Conservation (phyloP, 1,140 invertebrate genomes). For the Lepidurus arcticus region DNA sequence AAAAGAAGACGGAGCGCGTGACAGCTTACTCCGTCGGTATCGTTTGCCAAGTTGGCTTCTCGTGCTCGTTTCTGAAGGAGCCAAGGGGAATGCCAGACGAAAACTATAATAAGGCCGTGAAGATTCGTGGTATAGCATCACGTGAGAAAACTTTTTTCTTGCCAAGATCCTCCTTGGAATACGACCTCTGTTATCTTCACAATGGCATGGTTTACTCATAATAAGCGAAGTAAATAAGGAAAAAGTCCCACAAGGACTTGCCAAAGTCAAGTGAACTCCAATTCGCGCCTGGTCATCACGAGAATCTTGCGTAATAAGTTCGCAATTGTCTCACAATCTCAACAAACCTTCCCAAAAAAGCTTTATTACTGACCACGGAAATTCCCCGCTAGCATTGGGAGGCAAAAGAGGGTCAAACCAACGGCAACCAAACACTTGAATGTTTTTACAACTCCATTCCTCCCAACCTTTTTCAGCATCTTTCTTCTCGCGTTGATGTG, state of each 20-base stretch:
- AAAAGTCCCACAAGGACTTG: neutral
- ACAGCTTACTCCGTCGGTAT: neutral
- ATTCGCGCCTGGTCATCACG: neutral
- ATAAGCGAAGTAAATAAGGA: slow-evolving; percentile 2
- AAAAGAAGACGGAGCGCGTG: neutral
- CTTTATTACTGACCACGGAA: neutral
- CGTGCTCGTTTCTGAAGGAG: neutral
- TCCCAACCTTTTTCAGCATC: neutral
- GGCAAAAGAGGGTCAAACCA: neutral
- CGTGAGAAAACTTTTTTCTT: neutral
- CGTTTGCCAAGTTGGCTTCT: slow-evolving; percentile 14
- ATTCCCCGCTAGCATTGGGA: neutral
- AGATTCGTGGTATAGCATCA: slow-evolving; percentile 21
- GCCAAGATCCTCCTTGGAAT: neutral
- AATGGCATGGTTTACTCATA: neutral
- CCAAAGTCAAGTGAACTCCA: neutral
- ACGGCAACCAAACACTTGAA: neutral
- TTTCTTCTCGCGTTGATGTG: neutral
- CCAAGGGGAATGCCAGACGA: neutral
- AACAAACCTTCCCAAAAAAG: neutral
- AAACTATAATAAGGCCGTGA: slow-evolving; percentile 22
- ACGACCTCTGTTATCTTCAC: slow-evolving; percentile 1
- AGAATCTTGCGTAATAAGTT: neutral
- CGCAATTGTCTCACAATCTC: neutral
- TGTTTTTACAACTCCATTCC: neutral